Evolutionary conservation across 1,140 invertebrate genomes (phyloP).

Genomic region (Cotesia typhae): DNA sequence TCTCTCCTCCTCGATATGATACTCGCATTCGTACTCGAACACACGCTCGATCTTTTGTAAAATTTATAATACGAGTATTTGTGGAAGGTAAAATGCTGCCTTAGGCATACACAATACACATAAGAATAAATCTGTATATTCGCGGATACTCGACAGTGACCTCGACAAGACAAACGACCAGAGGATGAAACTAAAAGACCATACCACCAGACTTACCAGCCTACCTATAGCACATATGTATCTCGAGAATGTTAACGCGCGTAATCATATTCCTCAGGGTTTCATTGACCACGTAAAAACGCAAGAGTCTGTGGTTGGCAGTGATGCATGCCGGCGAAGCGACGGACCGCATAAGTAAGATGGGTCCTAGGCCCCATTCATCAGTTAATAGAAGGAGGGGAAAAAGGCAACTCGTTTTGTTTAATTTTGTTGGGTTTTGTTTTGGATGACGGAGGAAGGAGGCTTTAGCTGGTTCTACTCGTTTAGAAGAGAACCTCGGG

Average conservation of each 20-base stretch:
- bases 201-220: too few relatives aligned
- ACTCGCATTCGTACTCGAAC: not conserved
- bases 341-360: constrained; percentile 56
- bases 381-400: constrained; percentile 41
- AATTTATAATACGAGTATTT: not conserved
- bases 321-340: constrained; percentile 55
- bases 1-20: too few relatives aligned
- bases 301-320: constrained; percentile 46
- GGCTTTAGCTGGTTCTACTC: not conserved
- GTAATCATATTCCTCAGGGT: constrained; percentile 56
- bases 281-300: constrained; percentile 54
- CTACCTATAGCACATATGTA: too few relatives aligned
- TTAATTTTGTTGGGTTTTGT: constrained; percentile 2
- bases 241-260: constrained; percentile 56
- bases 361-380: constrained; percentile 54
- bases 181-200: constrained; percentile 20
- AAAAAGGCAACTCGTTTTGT: not conserved
- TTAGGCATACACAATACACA: constrained; percentile 1
- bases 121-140: not conserved
- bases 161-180: constrained; percentile 20
- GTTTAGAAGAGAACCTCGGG: constrained; percentile 14
- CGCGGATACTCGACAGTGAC: not conserved
- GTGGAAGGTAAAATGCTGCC: not conserved
- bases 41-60: not conserved
- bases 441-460: constrained; percentile 3